Base-by-base conservation (phyloP, 1,140 invertebrate species). In the Atopsyche davidsoni region DNA sequence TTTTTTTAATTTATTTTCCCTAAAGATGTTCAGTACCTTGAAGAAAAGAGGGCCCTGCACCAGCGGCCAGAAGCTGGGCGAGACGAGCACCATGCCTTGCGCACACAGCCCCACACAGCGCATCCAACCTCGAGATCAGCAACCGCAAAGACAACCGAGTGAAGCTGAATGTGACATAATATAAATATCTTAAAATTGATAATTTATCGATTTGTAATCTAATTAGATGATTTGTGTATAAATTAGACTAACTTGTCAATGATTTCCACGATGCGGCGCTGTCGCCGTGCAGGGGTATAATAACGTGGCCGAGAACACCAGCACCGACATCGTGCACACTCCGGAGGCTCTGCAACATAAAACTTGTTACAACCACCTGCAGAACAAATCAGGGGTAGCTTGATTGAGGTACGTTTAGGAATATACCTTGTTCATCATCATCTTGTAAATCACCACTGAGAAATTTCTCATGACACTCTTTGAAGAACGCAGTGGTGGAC, bases 231-330 rank as follows among this genome's bases (percentile, higher is more conserved):
- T 28, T 28, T 28, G 24, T 28, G 6, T n/a, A 28, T n/a, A 28
- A n/a, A 28, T 28, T 7, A 28, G 24, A 50, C 40, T 50, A 9
- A 50, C 48, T 44, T 50, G 31, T 50, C 48, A n/a, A 42, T 36
- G 16, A 32, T 44, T 16, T 50, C 39, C 13, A 25, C 11, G 16
- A 50, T 50, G 31, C 14, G 23, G 6, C 40, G n/a, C 18, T 23
- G 31, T 17, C 39, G 35, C 25, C 35, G 25, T 32, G 35, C 35
- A 28, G 25, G 39, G 19, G 23, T 41, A 41, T 43, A 43, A 41
- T 43, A 50, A 6, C 48, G 16, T n/a, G 40, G 40, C 14, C 31
- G 13, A 1, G 31, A 13, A 32, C 48, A 50, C n/a, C 28, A 14
- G 23, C 48, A 50, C 23, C 40, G 48, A 23, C 48, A 50, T 1